phyloP scores from a whole-genome alignment of 2,797 vertebrate genomes.

The Scolopax bukidnonensis region DNA sequence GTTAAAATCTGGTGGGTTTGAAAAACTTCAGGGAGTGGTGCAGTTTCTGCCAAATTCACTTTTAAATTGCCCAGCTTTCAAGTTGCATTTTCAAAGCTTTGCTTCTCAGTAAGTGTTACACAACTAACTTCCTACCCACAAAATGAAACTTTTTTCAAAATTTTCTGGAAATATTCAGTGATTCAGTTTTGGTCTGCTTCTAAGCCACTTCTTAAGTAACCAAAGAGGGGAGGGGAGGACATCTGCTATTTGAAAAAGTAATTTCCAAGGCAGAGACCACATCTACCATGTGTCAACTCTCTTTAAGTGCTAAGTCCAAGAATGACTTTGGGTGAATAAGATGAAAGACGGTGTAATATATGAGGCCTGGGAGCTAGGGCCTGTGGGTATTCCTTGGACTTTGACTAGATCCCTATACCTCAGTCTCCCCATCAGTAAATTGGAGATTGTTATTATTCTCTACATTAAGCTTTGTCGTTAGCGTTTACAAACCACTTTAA shows the following conservation, averaged over 20 bases:
- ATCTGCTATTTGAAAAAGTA: neutral
- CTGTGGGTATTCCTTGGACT: neutral
- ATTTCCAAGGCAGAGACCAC: neutral
- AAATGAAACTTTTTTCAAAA: neutral
- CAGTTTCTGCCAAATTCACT: neutral
- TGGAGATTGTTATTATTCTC: neutral
- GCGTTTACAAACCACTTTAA: neutral
- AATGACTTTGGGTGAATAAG: neutral
- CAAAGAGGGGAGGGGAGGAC: neutral
- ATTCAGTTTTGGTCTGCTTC: neutral
- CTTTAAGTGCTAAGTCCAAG: neutral
- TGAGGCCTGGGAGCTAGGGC: neutral
- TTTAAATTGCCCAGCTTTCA: neutral
- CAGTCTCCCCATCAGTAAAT: neutral
- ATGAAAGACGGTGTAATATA: neutral
- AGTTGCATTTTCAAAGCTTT: neutral
- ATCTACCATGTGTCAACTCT: neutral
- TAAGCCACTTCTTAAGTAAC: neutral
- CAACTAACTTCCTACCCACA: neutral
- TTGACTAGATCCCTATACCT: neutral
- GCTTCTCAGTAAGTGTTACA: neutral
- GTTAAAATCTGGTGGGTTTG: neutral
- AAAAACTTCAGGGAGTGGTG: neutral
- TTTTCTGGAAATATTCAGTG: neutral
- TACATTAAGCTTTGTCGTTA: neutral